Conservation (phyloP, 35 echinoderm and acorn worm genomes). For the Ophiothrix spiculata region DNA sequence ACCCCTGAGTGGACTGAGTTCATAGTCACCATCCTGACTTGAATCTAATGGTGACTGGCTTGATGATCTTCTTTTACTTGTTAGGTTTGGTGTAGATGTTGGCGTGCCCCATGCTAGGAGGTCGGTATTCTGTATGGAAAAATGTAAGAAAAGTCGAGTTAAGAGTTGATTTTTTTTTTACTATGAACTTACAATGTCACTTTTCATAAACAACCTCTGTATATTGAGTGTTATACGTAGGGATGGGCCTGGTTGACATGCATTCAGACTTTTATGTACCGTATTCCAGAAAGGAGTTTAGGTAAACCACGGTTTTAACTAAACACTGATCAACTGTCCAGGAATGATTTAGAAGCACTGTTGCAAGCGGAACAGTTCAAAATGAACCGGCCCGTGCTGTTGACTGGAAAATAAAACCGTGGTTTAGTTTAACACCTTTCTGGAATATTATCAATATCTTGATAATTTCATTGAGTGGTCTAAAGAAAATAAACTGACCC, state of each 20-base stretch:
- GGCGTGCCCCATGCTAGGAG: slow-evolving; percentile 59
- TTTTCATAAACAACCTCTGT: neutral
- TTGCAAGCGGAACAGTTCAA: too few species aligned
- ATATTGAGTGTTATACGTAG: neutral
- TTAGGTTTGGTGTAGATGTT: slow-evolving; percentile 57
- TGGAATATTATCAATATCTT: too few species aligned
- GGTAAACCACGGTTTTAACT: too few species aligned
- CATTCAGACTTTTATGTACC: neutral
- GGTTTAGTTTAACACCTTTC: too few species aligned
- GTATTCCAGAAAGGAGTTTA: too few species aligned
- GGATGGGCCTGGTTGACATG: neutral
- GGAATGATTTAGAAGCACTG: neutral
- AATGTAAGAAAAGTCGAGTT: neutral
- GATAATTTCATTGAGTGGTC: too few species aligned
- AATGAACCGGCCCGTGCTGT: too few species aligned
- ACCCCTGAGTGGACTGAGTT: slow-evolving; percentile 29
- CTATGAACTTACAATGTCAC: neutral
- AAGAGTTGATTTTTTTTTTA: neutral
- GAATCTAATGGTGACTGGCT: neutral
- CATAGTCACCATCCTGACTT: neutral
- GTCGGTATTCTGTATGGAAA: slow-evolving; percentile 29
- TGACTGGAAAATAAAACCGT: too few species aligned
- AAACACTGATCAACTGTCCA: neutral
- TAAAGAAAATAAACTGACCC: too few species aligned
- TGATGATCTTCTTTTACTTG: slow-evolving; percentile 17